Evolutionary conservation across 2,113 vertebrate species (phyloP), one percentile per base, ranked within the genome.

Genomic region (Dicaeum eximium): DNA sequence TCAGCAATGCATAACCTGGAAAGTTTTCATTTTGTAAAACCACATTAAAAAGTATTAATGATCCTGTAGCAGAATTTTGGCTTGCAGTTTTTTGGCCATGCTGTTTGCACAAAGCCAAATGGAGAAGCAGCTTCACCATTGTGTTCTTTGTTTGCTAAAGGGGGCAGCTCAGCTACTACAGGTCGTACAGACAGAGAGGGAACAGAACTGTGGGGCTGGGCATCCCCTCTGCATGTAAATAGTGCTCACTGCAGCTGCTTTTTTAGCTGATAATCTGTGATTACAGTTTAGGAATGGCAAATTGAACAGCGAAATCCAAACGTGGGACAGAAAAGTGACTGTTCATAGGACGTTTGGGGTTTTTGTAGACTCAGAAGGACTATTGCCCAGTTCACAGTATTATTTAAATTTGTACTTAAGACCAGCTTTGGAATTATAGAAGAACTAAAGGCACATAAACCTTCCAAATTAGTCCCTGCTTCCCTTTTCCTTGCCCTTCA

Each of bases 401-500:
- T 93, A 93, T 91, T 97, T 88, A 88, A 96, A 93, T 94, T 94
- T 93, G 88, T 94, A 37, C 91, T 94, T 93, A 78, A 96, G 86
- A 78, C 86, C 86, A 88, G 88, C 72, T 94, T 84, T 93, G 87
- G 87, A 93, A 93, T 94, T 87, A 81, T 1, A 45, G 81, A 64
- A 90, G 13, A 87, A 37, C 92, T 96, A 87, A 96, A 92, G 84
- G 87, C 87, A 84, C 87, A 88, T 96, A 96, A 96, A 95, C 51
- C 53, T 90, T 87, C 44, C 70, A 85, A 93, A 96, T 94, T 66
- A 94, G 87, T 96, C 96, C 93, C 95, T 89, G 65, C 56, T 96
- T 95, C 69, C 92, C 73, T 91, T 92, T 96, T 92, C 84, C 84
- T 87, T 94, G 92, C 90, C 90, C 92, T 96, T 95, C 90, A 90